Conservation (phyloP, 2,888 invertebrate genomes). For the Phengaris arion region DNA sequence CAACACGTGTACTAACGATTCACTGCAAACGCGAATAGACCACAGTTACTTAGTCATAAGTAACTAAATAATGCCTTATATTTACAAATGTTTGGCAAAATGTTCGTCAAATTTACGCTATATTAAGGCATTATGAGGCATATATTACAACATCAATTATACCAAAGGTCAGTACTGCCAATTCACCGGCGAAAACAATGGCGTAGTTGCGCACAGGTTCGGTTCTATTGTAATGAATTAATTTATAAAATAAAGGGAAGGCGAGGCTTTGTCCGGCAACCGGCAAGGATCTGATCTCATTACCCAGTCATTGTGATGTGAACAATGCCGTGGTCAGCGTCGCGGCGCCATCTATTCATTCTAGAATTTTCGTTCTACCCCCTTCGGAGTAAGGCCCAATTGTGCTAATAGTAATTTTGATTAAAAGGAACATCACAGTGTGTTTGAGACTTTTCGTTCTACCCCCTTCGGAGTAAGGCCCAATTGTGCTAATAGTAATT, state of each 20-base stretch:
- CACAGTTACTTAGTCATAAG: no score
- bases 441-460: no score
- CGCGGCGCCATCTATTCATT: slow-evolving; percentile 55
- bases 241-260: slow-evolving; percentile 75
- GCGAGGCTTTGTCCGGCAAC: slow-evolving; percentile 63
- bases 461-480: no score
- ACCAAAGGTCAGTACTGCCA: slow-evolving; percentile 50
- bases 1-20: no score
- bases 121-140: neutral
- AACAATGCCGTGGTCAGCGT: slow-evolving; percentile 61
- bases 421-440: neutral
- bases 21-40: no score
- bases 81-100: neutral
- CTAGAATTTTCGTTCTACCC: slow-evolving; percentile 33
- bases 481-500: no score
- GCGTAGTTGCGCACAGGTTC: slow-evolving; percentile 70
- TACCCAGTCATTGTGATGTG: slow-evolving; percentile 75
- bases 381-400: neutral
- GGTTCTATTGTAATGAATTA: slow-evolving; percentile 77
- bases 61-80: neutral
- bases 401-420: neutral
- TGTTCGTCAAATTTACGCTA: neutral
- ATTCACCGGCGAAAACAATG: slow-evolving; percentile 68
- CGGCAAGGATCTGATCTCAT: slow-evolving; percentile 76
- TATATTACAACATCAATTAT: slow-evolving; percentile 38